Conservation (phyloP, 2,113 vertebrate species). For the Heterotilapia buettikoferi region DNA sequence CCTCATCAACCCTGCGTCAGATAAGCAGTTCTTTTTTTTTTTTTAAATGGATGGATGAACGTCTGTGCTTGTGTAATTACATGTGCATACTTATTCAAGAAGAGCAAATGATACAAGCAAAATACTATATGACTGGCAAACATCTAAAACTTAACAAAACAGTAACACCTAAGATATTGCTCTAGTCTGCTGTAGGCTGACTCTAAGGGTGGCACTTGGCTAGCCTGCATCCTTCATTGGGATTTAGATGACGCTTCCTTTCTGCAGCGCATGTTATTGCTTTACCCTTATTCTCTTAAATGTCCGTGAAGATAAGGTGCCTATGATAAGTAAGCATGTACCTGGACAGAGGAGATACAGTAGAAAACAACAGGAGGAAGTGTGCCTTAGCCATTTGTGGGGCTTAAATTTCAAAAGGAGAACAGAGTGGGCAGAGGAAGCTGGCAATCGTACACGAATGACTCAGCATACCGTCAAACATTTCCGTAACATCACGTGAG, state of each 20-base stretch:
- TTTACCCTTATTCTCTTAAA: conserved; percentile 66
- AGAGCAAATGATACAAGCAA: neutral
- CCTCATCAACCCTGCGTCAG: neutral
- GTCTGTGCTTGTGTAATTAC: neutral
- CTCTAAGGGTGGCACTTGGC: neutral
- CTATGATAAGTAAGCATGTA: conserved; percentile 42
- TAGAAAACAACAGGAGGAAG: conserved; percentile 23
- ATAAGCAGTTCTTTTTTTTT: neutral
- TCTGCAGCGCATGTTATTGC: conserved; percentile 43
- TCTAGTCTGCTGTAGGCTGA: neutral
- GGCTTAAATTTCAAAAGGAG: conserved; percentile 36
- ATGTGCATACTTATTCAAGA: neutral
- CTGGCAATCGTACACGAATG: neutral
- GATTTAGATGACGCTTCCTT: conserved; percentile 43
- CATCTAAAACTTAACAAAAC: neutral
- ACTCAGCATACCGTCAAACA: neutral
- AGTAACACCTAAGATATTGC: neutral
- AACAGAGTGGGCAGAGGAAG: neutral
- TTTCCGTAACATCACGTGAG: conserved; percentile 6
- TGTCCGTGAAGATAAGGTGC: conserved; percentile 70
- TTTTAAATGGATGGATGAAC: neutral
- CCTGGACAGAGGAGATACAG: conserved; percentile 36
- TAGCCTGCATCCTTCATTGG: conserved; percentile 37
- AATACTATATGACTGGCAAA: neutral
- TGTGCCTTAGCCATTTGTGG: conserved; percentile 4